phyloP scores from a whole-genome alignment of 2,888 invertebrate species.

The Ectemnius continuus region DNA sequence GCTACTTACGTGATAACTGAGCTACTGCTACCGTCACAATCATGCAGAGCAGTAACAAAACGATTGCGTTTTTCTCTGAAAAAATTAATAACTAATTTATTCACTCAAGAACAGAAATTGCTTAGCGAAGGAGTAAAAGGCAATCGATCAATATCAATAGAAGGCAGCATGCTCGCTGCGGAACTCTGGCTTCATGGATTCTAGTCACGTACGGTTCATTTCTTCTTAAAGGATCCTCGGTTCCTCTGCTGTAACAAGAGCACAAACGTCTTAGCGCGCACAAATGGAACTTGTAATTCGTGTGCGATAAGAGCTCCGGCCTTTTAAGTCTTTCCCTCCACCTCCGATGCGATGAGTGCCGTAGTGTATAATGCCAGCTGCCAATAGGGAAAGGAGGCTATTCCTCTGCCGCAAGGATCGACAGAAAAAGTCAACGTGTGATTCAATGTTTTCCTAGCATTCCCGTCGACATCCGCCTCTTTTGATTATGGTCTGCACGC shows the following conservation, averaged over 20 bases:
- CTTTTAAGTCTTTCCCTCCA: constrained; percentile 43
- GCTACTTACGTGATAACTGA: constrained; percentile 55
- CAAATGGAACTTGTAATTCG: constrained; percentile 30
- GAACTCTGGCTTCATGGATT: too few species aligned
- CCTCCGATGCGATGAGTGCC: constrained; percentile 25
- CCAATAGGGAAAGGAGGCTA: constrained; percentile 17
- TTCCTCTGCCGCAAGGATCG: background rate
- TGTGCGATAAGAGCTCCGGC: constrained; percentile 23
- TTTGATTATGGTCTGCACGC: background rate
- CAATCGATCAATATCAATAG: background rate
- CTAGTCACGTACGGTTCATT: constrained; percentile 23
- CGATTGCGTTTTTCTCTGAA: constrained; percentile 25
- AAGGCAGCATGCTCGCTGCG: too few species aligned
- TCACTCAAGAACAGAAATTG: background rate
- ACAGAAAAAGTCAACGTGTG: constrained; percentile 10
- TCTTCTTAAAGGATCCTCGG: background rate
- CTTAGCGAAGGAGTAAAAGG: background rate
- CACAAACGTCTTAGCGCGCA: background rate
- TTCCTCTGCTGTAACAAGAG: background rate
- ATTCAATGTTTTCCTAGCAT: background rate
- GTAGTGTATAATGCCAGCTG: background rate
- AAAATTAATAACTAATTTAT: constrained; percentile 6
- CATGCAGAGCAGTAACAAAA: constrained; percentile 14
- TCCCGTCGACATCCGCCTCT: background rate
- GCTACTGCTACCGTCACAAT: constrained; percentile 25